Evolutionary conservation across 2,888 invertebrate genomes (phyloP).

Genomic region (Allygus modestus): DNA sequence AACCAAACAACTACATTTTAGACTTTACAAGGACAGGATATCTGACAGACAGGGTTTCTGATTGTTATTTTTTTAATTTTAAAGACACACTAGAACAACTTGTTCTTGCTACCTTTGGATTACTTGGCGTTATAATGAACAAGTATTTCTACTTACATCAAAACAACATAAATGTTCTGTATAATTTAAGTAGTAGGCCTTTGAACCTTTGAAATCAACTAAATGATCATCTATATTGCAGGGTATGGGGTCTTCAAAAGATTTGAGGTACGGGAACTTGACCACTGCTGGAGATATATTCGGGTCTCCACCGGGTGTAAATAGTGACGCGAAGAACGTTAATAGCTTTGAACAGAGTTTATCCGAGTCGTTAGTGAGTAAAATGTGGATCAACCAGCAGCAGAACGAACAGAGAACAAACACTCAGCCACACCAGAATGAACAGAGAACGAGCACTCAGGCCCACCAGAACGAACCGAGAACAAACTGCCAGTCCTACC

Average conservation of each 20-base stretch:
- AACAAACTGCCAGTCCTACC: constrained; percentile 29
- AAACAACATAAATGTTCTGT: too few species aligned
- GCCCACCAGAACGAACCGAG: constrained; percentile 58
- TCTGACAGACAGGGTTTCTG: too few species aligned
- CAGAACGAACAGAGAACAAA: constrained; percentile 18
- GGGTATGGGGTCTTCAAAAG: constrained; percentile 15
- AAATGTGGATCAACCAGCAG: constrained; percentile 59
- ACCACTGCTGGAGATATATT: constrained; percentile 13
- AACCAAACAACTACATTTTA: too few species aligned
- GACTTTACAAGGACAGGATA: too few species aligned
- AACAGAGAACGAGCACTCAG: constrained; percentile 9
- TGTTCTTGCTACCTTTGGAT: too few species aligned
- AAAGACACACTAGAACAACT: too few species aligned
- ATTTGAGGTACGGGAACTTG: constrained; percentile 58
- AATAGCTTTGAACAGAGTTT: constrained; percentile 56
- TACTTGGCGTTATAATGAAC: too few species aligned
- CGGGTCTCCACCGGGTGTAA: constrained; percentile 44
- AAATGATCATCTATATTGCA: too few species aligned
- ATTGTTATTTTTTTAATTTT: too few species aligned
- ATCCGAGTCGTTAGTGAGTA: constrained; percentile 43
- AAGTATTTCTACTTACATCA: too few species aligned
- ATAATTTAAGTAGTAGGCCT: too few species aligned
- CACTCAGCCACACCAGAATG: constrained; percentile 35
- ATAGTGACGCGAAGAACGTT: constrained; percentile 54
- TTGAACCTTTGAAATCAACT: too few species aligned